Base-by-base conservation (phyloP, 30 jellyfish, hydroid and myxozoan species). In the Turritopsis rubra region DNA sequence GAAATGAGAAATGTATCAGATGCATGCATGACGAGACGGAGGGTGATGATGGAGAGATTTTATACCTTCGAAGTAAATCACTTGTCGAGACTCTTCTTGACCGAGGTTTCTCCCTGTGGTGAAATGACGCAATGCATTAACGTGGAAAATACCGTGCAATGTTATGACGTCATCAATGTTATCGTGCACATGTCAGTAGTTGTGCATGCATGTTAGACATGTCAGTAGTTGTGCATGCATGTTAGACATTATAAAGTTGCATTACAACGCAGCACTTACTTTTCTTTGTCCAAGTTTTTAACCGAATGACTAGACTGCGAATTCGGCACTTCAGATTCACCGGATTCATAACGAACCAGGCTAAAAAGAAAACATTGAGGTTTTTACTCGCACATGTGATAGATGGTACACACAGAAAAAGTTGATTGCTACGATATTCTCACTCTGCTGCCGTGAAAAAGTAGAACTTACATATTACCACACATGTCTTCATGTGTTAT, bases 61-160 rank as follows among this genome's bases (percentile, higher is more conserved):
- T 23, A 68, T 68, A 77, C 85, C 85, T 77, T 29, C 26, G 28
- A 13, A 66, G 85, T 1, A 77, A 25, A 28, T 30, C 85, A 19
- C 73, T 77, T 28, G 85, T 77, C 71, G 85, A 77, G 17, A 77
- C 74, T 77, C 85, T 77, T n/a, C 85, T 68, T 41, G 60, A 41
- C 9, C 77, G 77, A n/a, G 77, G 31, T 68, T 68, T 23, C 19
- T 68, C 77, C 77, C 77, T 68, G 77, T 68, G 30, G 60, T 41
- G 60, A 41, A 41, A 41, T 41, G 60, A 41, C 60, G 60, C 60
- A 41, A 41, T 41, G 60, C 60, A 41, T 41, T 41, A 41, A 41
- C 60, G 60, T 13, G 60, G 13, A 41, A 41, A 41, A 41, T 3
- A 41, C 60, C 60, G 60, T 41, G 5, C 13, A 41, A 5, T 41